These are phyloP conservation scores for Palythoa caribaeorum DNA, from an alignment of 92 coral and sea anemone species.

Conservation along the genomic window DNA sequence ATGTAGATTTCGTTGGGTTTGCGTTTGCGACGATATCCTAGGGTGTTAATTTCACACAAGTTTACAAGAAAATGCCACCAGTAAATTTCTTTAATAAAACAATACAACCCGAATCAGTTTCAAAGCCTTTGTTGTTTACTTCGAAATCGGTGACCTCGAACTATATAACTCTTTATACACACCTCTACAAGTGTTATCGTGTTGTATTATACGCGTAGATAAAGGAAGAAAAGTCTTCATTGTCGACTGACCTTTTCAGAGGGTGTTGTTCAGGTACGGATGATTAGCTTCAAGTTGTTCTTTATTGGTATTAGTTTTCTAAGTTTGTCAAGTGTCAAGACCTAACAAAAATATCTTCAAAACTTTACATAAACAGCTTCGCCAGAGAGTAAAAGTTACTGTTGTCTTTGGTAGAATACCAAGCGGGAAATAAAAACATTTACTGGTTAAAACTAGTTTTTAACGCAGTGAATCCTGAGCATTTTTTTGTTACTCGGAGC, in stretches of 20 bases:
- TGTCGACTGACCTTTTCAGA: neutral
- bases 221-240: neutral
- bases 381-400: no score
- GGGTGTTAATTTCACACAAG: neutral
- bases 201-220: neutral
- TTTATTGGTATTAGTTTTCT: neutral
- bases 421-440: no score
- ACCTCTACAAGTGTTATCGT: neutral
- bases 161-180: neutral
- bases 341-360: neutral
- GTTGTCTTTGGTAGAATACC: no score
- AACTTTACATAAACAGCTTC: neutral
- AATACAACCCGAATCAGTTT: neutral
- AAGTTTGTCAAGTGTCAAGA: neutral
- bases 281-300: neutral
- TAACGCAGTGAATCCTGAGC: no score
- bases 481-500: no score
- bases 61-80: conserved; percentile 14
- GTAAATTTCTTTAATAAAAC: neutral
- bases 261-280: neutral
- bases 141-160: neutral
- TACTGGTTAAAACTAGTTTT: no score
- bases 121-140: neutral
- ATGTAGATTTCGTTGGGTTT: neutral
- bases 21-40: neutral